Percentiles rank a stretch among this genome's conserved stretches.
These are phyloP conservation scores for Otus sunia DNA, from an alignment of 2,113 vertebrate genomes.

Conservation along the genomic window DNA sequence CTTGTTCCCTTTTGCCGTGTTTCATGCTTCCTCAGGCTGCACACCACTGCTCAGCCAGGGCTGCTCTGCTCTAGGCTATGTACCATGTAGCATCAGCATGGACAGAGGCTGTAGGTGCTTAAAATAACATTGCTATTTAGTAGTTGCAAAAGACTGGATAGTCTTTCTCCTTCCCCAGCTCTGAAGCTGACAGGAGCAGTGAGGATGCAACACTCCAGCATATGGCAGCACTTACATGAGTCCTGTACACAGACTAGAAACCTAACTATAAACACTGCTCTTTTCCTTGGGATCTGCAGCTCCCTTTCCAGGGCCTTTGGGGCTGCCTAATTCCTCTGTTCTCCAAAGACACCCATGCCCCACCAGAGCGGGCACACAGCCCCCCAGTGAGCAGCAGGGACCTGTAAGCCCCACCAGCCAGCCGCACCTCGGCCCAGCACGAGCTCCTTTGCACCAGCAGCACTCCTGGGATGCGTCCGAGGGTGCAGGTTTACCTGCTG, in stretches of 20 bases:
- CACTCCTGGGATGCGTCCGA: accelerated
- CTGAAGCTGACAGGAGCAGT: neutral
- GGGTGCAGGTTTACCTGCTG: neutral
- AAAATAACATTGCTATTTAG: neutral
- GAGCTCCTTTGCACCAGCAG: accelerated
- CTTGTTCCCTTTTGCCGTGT: neutral
- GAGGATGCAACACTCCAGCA: neutral
- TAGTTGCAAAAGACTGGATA: neutral
- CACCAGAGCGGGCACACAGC: neutral
- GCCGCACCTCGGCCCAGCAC: accelerated
- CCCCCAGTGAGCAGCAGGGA: neutral
- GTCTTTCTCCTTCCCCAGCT: neutral
- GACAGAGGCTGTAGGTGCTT: neutral
- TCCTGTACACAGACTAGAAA: neutral
- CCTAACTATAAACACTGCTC: neutral
- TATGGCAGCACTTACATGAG: accelerated
- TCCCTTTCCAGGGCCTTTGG: neutral
- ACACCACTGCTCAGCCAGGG: neutral
- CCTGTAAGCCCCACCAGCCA: accelerated
- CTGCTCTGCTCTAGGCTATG: neutral
- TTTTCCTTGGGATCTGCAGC: neutral
- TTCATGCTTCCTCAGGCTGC: neutral
- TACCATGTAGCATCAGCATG: accelerated
- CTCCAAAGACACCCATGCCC: accelerated
- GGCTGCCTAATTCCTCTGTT: neutral